Conservation (phyloP, 2,797 vertebrate genomes). For the Nannoperca obscura region DNA sequence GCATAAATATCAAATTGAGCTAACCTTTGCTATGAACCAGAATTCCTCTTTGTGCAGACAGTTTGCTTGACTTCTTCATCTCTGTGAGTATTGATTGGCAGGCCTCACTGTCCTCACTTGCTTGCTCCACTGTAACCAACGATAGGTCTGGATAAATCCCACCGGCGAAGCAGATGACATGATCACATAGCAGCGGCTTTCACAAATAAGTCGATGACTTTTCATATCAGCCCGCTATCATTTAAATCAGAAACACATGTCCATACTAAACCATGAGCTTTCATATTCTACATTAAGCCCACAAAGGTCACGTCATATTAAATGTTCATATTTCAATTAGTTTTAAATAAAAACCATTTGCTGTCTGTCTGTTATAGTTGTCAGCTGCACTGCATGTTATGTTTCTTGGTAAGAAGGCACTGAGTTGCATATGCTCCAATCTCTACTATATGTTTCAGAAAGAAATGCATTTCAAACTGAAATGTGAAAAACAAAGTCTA, state of each 20-base stretch:
- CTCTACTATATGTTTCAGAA: too few relatives aligned
- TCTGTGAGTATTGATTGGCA: conserved; percentile 60
- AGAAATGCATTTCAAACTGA: too few relatives aligned
- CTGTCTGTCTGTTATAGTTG: not conserved
- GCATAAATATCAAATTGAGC: conserved; percentile 61
- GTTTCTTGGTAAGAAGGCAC: not conserved
- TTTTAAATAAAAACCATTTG: not conserved
- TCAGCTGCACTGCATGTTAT: not conserved
- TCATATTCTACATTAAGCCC: conserved; percentile 11
- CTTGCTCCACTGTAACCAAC: conserved; percentile 24
- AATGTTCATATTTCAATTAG: conserved; percentile 21
- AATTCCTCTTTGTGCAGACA: not conserved
- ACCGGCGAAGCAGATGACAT: conserved; percentile 9
- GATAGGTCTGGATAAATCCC: conserved; percentile 16
- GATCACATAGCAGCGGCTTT: conserved; percentile 29
- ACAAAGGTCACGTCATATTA: conserved; percentile 13
- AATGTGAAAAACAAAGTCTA: not conserved
- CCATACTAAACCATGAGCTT: conserved; percentile 16
- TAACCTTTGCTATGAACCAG: conserved; percentile 52
- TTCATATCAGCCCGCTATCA: conserved; percentile 36
- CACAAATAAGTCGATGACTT: conserved; percentile 11
- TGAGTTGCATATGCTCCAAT: not conserved
- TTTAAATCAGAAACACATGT: conserved; percentile 15
- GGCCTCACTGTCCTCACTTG: conserved; percentile 26
- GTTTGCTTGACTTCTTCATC: conserved; percentile 14